Conservation (phyloP, 2,113 vertebrate species). For the Phasianus colchicus region DNA sequence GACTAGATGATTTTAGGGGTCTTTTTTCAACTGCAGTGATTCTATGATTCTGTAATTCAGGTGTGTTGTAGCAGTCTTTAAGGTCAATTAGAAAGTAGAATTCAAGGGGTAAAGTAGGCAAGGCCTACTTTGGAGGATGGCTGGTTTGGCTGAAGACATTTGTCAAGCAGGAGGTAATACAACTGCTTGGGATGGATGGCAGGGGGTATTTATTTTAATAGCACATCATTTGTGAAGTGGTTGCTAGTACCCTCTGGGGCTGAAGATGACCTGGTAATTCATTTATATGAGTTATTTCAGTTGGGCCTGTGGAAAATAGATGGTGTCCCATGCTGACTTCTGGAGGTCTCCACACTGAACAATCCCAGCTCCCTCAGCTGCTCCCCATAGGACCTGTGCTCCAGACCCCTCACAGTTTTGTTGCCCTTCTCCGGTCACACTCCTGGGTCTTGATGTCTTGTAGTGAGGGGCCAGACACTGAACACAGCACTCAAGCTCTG, state of each 20-base stretch:
- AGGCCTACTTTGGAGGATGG: neutral
- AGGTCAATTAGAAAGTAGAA: neutral
- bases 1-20: too few relatives aligned
- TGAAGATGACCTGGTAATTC: neutral
- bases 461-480: too few relatives aligned
- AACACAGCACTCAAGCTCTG: fast-evolving
- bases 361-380: too few relatives aligned
- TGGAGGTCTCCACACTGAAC: neutral
- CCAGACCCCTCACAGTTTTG: too few relatives aligned
- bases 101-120: neutral
- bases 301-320: neutral
- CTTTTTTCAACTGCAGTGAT: too few relatives aligned
- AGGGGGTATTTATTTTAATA: neutral
- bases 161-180: neutral
- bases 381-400: too few relatives aligned
- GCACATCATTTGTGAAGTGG: neutral
- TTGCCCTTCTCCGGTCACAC: too few relatives aligned
- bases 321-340: neutral
- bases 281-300: neutral
- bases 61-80: neutral
- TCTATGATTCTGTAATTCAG: too few relatives aligned
- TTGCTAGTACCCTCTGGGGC: neutral
- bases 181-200: neutral
- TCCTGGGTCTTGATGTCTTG: too few relatives aligned
- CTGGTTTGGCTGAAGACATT: neutral